Percentiles rank a stretch among this genome's conserved stretches.
phyloP scores from a whole-genome alignment of 2,113 vertebrate genomes.

The Octodon degus region DNA sequence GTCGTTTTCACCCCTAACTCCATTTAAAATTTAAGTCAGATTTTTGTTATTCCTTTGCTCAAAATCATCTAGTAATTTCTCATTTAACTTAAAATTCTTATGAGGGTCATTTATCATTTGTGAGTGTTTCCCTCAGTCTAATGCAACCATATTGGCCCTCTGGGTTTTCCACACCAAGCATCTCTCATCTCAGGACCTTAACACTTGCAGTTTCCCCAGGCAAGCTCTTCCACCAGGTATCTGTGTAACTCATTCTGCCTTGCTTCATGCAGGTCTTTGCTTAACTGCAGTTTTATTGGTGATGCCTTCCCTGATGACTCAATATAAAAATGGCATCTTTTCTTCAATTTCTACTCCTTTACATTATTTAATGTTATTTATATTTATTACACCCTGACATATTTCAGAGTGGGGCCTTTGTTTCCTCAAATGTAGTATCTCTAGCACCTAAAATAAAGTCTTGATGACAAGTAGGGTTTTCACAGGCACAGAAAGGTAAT shows the following conservation, averaged over 20 bases:
- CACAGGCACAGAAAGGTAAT: background rate
- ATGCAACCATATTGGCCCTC: background rate
- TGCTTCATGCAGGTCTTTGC: background rate
- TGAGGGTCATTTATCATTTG: background rate
- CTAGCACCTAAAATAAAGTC: background rate
- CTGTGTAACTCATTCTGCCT: background rate
- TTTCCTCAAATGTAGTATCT: background rate
- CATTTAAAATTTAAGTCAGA: conserved; percentile 22
- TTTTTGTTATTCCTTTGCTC: background rate
- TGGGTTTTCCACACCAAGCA: background rate
- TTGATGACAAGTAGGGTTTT: background rate
- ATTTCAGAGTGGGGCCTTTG: background rate
- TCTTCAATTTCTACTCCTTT: conserved; percentile 37
- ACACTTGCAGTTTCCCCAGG: background rate
- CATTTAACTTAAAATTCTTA: conserved; percentile 46
- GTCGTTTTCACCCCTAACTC: background rate
- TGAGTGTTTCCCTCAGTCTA: background rate
- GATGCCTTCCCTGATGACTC: background rate
- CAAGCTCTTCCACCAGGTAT: background rate
- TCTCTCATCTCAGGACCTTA: background rate
- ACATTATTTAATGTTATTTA: background rate
- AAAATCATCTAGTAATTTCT: conserved; percentile 25
- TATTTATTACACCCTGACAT: background rate
- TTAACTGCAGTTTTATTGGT: background rate
- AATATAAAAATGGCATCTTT: background rate